Base-by-base conservation (phyloP, 2,797 vertebrate genomes). In the Aulostomus chinensis region DNA sequence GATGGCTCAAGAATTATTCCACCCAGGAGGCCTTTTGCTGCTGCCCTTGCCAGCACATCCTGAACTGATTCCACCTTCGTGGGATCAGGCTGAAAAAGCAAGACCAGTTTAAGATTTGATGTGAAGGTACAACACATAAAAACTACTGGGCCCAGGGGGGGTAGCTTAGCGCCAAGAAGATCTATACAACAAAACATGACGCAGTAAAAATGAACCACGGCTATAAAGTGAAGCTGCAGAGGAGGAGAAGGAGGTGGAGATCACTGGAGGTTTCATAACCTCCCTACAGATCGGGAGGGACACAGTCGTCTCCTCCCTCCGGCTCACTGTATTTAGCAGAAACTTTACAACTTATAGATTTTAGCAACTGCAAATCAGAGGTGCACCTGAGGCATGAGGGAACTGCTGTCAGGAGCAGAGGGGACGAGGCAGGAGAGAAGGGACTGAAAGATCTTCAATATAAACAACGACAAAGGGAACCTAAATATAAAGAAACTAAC, bases 1-100 rank as follows among this genome's bases (percentile, higher is more conserved):
- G 86, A 49, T 65, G 87, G 86, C 46, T 81, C 85, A n/a, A 83
- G 20, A 29, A 80, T 43, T 11, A 91, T 74, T 21, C 85, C 90
- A 0, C 85, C 88, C 57, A 96, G 73, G 2, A 97, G 88, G 24
- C 89, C 94, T 63, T 94, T 93, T 1, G 92, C 92, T 3, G 85
- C 91, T 4, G 93, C 94, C 7, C 90, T 90, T 20, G 91, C 91
- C 82, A 97, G 80, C 70, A 96, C 83, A 7, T 96, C 92, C 80
- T 92, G 89, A 61, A 90, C 86, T 0, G 91, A 83, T 63, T 89
- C 78, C 0, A 84, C 84, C 67, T 93, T 91, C 0, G 91, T 89
- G 20, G 91, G 83, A 66, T 88, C 88, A 8, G 88, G 87, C 94
- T 95, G 61, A 50, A 73, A 73, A 43, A 75, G 9, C 21, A 54